Evolutionary conservation across 2,888 invertebrate genomes (phyloP).

Genomic region (Hypena proboscidalis): DNA sequence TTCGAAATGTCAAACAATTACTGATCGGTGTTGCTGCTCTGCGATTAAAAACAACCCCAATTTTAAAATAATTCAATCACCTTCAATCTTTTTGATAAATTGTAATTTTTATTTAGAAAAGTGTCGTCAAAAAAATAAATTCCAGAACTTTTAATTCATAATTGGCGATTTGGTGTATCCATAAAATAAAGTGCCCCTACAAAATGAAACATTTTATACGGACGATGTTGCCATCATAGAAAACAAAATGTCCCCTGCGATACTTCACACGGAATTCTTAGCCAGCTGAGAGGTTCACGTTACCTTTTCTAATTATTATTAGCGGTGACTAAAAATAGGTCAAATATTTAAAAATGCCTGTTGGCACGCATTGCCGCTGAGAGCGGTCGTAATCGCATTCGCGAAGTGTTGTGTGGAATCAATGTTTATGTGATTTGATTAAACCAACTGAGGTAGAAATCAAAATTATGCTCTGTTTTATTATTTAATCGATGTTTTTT

Average conservation of each 20-base stretch:
- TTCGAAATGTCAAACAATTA: conserved; percentile 73
- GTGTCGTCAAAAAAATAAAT: too few relatives aligned
- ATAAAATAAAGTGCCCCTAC: background rate
- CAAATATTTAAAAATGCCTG: conserved; percentile 80
- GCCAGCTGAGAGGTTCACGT: conserved; percentile 78
- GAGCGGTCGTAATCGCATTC: conserved; percentile 69
- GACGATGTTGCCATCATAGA: conserved; percentile 52
- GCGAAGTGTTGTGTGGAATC: conserved; percentile 51
- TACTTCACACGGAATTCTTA: conserved; percentile 55
- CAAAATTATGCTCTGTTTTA: conserved; percentile 7
- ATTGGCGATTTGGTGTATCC: too few relatives aligned
- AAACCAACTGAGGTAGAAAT: conserved; percentile 14
- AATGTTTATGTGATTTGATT: conserved; percentile 41
- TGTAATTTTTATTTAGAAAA: too few relatives aligned
- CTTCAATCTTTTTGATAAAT: too few relatives aligned
- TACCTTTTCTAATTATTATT: conserved; percentile 84
- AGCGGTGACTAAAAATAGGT: conserved; percentile 81
- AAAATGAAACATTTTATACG: background rate
- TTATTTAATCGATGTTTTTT: conserved; percentile 6
- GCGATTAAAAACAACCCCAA: conserved; percentile 38
- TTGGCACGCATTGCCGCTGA: conserved; percentile 72
- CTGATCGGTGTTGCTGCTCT: conserved; percentile 60
- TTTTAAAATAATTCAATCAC: too few relatives aligned
- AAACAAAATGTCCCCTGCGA: conserved; percentile 45
- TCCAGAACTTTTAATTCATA: too few relatives aligned